Percentiles rank a stretch among this genome's conserved stretches.
Evolutionary conservation across 2,797 vertebrate species (phyloP).

Genomic region (Tauraco hartlaubi): DNA sequence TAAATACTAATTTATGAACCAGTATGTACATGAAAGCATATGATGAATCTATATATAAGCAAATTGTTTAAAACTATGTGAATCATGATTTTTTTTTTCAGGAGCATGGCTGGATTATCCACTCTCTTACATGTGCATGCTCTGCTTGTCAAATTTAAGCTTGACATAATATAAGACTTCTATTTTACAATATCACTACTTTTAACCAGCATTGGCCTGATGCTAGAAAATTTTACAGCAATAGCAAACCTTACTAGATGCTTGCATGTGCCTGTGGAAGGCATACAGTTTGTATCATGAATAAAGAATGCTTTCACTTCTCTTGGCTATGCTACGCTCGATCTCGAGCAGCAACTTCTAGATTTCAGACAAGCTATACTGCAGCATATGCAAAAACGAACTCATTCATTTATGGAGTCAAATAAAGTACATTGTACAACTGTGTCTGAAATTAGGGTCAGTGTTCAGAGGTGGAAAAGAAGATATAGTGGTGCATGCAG

Average conservation of each 20-base stretch:
- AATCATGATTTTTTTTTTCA: neutral
- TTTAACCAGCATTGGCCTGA: neutral
- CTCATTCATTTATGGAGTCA: neutral
- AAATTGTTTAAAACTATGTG: neutral
- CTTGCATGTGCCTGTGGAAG: neutral
- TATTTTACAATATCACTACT: neutral
- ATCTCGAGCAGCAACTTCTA: neutral
- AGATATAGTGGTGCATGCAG: accelerated
- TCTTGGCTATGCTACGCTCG: neutral
- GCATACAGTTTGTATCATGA: neutral
- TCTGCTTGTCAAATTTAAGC: neutral
- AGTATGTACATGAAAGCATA: neutral
- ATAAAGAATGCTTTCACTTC: neutral
- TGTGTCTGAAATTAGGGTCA: neutral
- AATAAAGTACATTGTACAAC: neutral
- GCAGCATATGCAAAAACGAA: neutral
- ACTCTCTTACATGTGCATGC: neutral
- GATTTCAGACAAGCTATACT: neutral
- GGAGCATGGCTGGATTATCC: neutral
- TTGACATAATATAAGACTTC: neutral
- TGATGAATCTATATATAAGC: neutral
- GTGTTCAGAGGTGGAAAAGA: neutral
- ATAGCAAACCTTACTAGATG: neutral
- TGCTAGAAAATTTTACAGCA: neutral
- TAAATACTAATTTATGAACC: neutral